Percentiles rank a stretch among this genome's conserved stretches.
phyloP scores from a whole-genome alignment of 2,888 invertebrate genomes.

The Crematogaster levior region DNA sequence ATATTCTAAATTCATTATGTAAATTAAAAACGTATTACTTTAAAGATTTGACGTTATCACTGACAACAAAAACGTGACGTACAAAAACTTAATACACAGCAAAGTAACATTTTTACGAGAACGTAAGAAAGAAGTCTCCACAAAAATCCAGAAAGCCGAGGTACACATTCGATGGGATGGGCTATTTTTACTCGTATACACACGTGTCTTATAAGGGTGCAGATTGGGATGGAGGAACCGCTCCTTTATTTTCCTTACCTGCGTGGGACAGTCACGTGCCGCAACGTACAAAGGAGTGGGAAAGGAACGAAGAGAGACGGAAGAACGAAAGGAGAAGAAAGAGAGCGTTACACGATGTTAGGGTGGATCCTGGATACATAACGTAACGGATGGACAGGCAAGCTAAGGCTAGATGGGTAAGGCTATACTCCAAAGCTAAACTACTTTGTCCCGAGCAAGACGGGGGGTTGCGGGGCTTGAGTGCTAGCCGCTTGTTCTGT shows the following conservation, averaged over 20 bases:
- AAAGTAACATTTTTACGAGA: not conserved
- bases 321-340: conserved; percentile 17
- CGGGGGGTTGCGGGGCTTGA: conserved; percentile 75
- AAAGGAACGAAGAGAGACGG: conserved; percentile 8
- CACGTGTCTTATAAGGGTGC: conserved; percentile 60
- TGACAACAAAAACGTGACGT: no score
- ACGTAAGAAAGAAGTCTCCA: not conserved
- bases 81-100: not conserved
- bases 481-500: conserved; percentile 81
- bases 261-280: conserved; percentile 62
- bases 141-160: conserved; percentile 36
- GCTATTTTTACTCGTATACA: conserved; percentile 35
- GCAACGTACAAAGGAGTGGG: conserved; percentile 23
- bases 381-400: conserved; percentile 78
- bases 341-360: conserved; percentile 51
- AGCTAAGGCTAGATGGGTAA: conserved; percentile 77
- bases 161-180: conserved; percentile 16
- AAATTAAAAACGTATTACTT: not conserved
- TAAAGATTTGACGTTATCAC: not conserved
- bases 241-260: conserved; percentile 74
- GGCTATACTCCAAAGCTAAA: conserved; percentile 79
- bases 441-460: conserved; percentile 77
- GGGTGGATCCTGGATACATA: conserved; percentile 77
- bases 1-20: conserved; percentile 6
- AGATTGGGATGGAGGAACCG: conserved; percentile 64